Conservation (phyloP, 2,113 vertebrate species). For the Thryonomys swinderianus region DNA sequence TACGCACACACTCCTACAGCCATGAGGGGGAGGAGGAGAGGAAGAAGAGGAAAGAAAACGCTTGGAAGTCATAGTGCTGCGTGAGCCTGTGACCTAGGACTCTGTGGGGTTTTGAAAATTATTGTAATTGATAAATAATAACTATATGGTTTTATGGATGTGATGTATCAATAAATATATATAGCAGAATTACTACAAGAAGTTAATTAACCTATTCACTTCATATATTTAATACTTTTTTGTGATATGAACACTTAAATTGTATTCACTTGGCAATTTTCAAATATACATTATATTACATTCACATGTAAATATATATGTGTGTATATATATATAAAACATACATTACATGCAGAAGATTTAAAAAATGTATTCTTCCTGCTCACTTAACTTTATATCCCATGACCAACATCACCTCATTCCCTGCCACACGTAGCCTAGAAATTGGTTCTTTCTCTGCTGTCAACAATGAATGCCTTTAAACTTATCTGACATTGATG, state of each 20-base stretch:
- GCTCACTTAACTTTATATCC: neutral
- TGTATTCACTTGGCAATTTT: neutral
- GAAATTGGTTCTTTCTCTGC: neutral
- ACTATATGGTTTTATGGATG: neutral
- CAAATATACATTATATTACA: neutral
- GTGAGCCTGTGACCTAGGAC: neutral
- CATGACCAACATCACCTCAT: neutral
- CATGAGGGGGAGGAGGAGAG: neutral
- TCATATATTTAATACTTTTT: neutral
- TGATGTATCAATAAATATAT: neutral
- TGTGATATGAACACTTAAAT: neutral
- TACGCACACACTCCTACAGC: neutral
- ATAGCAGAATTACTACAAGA: neutral
- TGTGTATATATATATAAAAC: too few species aligned
- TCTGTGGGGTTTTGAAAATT: neutral
- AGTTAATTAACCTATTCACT: neutral
- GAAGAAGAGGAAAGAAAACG: neutral
- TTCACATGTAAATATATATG: too few species aligned
- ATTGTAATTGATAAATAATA: neutral
- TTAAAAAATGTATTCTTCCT: neutral
- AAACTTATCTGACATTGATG: neutral
- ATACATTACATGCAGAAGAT: neutral
- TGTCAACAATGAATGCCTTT: slow-evolving; percentile 31
- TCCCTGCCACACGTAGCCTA: neutral
- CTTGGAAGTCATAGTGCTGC: neutral